Evolutionary conservation across 1,140 invertebrate species (phyloP).

Genomic region (Patella vulgata): DNA sequence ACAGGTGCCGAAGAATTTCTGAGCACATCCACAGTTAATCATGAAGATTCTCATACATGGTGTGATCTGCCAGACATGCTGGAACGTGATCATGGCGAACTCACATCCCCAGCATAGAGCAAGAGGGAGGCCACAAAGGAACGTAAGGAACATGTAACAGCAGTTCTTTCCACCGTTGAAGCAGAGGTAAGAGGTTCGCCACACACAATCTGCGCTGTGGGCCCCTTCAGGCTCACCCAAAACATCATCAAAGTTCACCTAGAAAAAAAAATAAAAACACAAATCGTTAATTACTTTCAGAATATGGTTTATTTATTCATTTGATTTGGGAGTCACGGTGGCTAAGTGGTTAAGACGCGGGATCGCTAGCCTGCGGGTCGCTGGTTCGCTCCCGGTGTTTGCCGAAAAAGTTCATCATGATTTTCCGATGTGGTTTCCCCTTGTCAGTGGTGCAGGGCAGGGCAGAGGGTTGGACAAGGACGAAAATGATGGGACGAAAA

Average conservation of each 20-base stretch:
- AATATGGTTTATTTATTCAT: too few relatives aligned
- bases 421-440: too few relatives aligned
- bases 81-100: slow-evolving; percentile 79
- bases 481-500: too few relatives aligned
- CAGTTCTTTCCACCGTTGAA: slow-evolving; percentile 75
- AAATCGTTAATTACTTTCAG: neutral
- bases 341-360: too few relatives aligned
- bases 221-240: slow-evolving; percentile 80
- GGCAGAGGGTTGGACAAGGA: too few relatives aligned
- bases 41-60: slow-evolving; percentile 49
- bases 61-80: slow-evolving; percentile 63
- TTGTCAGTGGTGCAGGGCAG: too few relatives aligned
- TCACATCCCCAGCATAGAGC: slow-evolving; percentile 76
- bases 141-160: slow-evolving; percentile 77
- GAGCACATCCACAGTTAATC: slow-evolving; percentile 74
- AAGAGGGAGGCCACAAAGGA: slow-evolving; percentile 75
- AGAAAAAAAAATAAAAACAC: neutral
- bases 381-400: too few relatives aligned
- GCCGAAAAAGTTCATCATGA: too few relatives aligned
- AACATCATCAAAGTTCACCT: slow-evolving; percentile 75
- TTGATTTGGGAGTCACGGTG: too few relatives aligned
- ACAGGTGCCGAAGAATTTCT: slow-evolving; percentile 71
- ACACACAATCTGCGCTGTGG: slow-evolving; percentile 78
- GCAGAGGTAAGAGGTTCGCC: slow-evolving; percentile 76
- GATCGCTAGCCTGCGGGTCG: too few relatives aligned